Evolutionary conservation across 1,140 invertebrate genomes (phyloP).

Genomic region (Idris sp.): DNA sequence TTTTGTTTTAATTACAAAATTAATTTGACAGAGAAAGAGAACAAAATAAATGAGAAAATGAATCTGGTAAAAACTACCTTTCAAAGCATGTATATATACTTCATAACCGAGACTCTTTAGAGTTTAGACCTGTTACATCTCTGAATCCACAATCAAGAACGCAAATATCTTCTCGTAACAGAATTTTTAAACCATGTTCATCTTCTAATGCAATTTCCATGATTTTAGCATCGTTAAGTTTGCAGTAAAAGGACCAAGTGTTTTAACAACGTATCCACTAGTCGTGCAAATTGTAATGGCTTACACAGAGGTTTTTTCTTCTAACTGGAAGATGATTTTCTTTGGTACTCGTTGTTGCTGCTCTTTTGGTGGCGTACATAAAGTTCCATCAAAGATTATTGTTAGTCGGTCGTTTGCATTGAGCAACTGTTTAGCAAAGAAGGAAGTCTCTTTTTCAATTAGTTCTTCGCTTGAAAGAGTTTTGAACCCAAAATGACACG

Average conservation of each 20-base stretch:
- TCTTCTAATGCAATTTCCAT: background rate
- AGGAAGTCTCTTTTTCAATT: slow-evolving; percentile 47
- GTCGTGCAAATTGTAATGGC: slow-evolving; percentile 1
- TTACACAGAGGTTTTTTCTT: slow-evolving; percentile 6
- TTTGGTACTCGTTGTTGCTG: slow-evolving; percentile 10
- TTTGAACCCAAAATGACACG: background rate
- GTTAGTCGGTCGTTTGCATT: slow-evolving; percentile 39
- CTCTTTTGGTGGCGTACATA: slow-evolving; percentile 64
- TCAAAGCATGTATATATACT: slow-evolving; percentile 1
- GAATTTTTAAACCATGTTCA: slow-evolving; percentile 11
- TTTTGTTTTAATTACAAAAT: too few species aligned
- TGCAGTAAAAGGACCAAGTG: slow-evolving; percentile 34
- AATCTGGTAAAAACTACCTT: too few species aligned
- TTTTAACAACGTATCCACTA: background rate
- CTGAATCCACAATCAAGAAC: slow-evolving; percentile 64
- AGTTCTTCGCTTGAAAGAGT: slow-evolving; percentile 31
- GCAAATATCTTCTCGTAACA: slow-evolving; percentile 48
- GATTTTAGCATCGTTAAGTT: background rate
- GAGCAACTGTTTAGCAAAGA: slow-evolving; percentile 44
- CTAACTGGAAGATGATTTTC: slow-evolving; percentile 11
- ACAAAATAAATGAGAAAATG: too few species aligned
- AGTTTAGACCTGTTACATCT: slow-evolving; percentile 41
- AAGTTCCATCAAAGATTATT: slow-evolving; percentile 62
- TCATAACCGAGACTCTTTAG: slow-evolving; percentile 11
- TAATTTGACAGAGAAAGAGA: too few species aligned